phyloP scores from a whole-genome alignment of 2,888 invertebrate species.

The Nomada ferruginata region DNA sequence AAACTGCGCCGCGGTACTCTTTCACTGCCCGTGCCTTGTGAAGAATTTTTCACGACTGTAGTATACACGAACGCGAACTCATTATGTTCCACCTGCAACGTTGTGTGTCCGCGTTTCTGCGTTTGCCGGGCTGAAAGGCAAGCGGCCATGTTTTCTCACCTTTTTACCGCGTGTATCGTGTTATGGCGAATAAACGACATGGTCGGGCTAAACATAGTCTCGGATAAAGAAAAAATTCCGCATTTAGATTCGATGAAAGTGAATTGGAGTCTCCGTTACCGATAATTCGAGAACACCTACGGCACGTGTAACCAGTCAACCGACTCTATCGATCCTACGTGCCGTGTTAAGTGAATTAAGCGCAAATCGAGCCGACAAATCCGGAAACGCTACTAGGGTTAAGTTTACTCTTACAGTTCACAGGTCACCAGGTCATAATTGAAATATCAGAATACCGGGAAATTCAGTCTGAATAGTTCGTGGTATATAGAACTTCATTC shows the following conservation, averaged over 20 bases:
- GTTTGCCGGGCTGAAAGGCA: neutral
- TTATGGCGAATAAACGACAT: neutral
- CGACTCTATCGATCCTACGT: neutral
- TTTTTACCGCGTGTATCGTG: neutral
- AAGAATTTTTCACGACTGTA: neutral
- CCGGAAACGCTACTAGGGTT: constrained; percentile 1
- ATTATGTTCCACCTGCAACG: constrained; percentile 16
- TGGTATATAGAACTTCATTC: constrained; percentile 5
- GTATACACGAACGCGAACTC: neutral
- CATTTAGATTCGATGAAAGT: no score
- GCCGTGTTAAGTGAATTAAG: constrained; percentile 28
- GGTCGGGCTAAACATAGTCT: neutral
- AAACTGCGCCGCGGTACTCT: neutral
- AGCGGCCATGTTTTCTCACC: constrained; percentile 13
- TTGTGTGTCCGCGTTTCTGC: constrained; percentile 6
- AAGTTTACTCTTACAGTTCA: constrained; percentile 37
- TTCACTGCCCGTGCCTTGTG: neutral
- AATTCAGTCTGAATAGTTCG: no score
- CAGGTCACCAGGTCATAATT: constrained; percentile 33
- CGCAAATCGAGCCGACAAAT: constrained; percentile 24
- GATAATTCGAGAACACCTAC: neutral
- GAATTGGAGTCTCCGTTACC: neutral
- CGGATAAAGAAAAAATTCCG: neutral
- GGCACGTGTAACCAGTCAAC: constrained; percentile 2
- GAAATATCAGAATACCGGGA: constrained; percentile 15